Evolutionary conservation across 2,113 vertebrate species (phyloP), one percentile per base, ranked within the genome.

Genomic region (Tenrec ecaudatus): DNA sequence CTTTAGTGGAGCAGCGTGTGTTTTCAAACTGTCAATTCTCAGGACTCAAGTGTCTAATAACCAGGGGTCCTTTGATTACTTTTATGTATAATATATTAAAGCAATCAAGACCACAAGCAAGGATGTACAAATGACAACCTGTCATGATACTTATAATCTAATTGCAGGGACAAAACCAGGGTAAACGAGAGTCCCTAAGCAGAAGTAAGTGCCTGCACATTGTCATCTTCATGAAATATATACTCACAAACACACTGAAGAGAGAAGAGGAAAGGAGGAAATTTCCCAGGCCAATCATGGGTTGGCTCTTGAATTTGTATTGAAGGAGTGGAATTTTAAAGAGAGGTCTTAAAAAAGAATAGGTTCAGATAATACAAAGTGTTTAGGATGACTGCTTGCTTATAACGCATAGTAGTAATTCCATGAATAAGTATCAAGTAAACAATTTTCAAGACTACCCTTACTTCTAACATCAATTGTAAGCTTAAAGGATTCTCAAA

Each of bases 131-230:
- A 79, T 86, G 2, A 3, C 20, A 58, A 20, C 5, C 3, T 93
- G 73, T 64, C 31, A 57, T 92, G 27, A 57, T 82, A 66, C 27
- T n/a, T 85, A 69, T 33, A 89, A 57, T 92, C 29, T 90, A 86
- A 31, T n/a, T 88, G 33, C 53, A 90, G 31, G 53, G 29, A 60
- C 2, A 86, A 85, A 95, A 82, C 36, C 33, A 94, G 75, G 58
- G 58, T 88, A 86, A 82, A n/a, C 76, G 33, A 88, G 31, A 88
- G 31, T 75, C 1, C 15, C 80, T 68, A 82, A 94, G 27, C 38
- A 12, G 40, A 27, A 58, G 15, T 27, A 29, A 47, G 25, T 86
- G 7, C 10, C 10, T 36, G 1, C 4, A 71, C 6, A 33, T 29
- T 86, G 25, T 23, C 11, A 64, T 87, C 40, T 38, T 78, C 1